These are phyloP conservation scores for Calvadosia cruxmelitensis DNA, from an alignment of 30 jellyfish, hydroid and myxozoan species.

Conservation along the genomic window DNA sequence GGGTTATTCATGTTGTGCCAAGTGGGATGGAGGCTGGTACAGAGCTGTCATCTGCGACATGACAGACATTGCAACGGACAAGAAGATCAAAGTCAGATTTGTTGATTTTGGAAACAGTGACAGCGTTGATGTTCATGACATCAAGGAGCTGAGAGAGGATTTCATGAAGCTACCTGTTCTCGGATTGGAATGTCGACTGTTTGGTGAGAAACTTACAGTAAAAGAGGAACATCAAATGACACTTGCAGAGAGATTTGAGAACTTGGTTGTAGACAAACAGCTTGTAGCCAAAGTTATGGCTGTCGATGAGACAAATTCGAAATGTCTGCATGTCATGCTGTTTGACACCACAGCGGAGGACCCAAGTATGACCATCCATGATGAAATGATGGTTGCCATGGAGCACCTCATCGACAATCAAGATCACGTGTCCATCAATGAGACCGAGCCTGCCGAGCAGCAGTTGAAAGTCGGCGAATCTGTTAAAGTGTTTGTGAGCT, in stretches of 20 bases:
- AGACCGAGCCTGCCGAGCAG: too few species aligned
- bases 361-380: not conserved
- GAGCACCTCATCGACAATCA: too few species aligned
- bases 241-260: constrained; percentile 35
- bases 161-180: constrained; percentile 36
- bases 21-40: constrained; percentile 66
- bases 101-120: constrained; percentile 70
- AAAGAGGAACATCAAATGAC: too few species aligned
- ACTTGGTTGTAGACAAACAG: constrained; percentile 28
- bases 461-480: constrained; percentile 24
- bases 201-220: constrained; percentile 11
- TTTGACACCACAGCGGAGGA: constrained; percentile 34
- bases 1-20: constrained; percentile 76
- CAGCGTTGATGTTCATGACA: not conserved
- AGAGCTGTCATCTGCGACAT: constrained; percentile 39
- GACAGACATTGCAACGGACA: constrained; percentile 8
- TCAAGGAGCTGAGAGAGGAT: constrained; percentile 31
- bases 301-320: constrained; percentile 14
- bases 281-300: constrained; percentile 32
- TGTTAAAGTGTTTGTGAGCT: constrained; percentile 42
- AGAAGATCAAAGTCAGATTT: constrained; percentile 18
- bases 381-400: not conserved
- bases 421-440: too few species aligned
- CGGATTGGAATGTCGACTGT: constrained; percentile 42
- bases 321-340: constrained; percentile 13